A percentile compares a stretch with the other conserved stretches of the same genome.
phyloP scores from a whole-genome alignment of 1,140 invertebrate species.

The Camponotus vicinus region DNA sequence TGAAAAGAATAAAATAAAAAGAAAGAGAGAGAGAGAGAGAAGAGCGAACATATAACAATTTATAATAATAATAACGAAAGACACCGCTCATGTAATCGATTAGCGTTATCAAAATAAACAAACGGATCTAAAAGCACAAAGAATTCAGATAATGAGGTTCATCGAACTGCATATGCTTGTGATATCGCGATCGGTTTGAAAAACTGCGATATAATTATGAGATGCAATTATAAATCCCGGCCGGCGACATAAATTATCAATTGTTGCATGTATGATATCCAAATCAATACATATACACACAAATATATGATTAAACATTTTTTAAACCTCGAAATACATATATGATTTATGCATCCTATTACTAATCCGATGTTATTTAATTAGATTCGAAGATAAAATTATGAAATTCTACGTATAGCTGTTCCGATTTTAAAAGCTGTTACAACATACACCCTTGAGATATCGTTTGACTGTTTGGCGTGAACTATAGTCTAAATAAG shows the following conservation, averaged over 20 bases:
- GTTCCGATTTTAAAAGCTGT: background rate
- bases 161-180: constrained; percentile 13
- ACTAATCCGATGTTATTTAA: no score
- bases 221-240: background rate
- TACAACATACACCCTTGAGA: no score
- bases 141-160: constrained; percentile 64
- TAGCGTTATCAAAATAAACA: constrained; percentile 46
- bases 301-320: background rate
- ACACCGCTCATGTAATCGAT: background rate
- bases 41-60: background rate
- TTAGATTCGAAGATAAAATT: no score
- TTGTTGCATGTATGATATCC: background rate
- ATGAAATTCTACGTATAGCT: background rate
- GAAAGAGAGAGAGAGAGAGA: background rate
- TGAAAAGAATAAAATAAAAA: constrained; percentile 38
- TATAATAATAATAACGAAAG: constrained; percentile 1
- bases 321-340: background rate
- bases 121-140: constrained; percentile 37
- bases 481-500: no score
- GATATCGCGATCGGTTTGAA: background rate
- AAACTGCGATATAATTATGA: constrained; percentile 20
- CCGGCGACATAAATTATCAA: background rate
- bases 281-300: background rate
- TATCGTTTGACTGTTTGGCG: no score
- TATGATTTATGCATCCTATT: background rate